Evolutionary conservation across 2,888 invertebrate species (phyloP).

Genomic region (Parnassius mnemosyne): DNA sequence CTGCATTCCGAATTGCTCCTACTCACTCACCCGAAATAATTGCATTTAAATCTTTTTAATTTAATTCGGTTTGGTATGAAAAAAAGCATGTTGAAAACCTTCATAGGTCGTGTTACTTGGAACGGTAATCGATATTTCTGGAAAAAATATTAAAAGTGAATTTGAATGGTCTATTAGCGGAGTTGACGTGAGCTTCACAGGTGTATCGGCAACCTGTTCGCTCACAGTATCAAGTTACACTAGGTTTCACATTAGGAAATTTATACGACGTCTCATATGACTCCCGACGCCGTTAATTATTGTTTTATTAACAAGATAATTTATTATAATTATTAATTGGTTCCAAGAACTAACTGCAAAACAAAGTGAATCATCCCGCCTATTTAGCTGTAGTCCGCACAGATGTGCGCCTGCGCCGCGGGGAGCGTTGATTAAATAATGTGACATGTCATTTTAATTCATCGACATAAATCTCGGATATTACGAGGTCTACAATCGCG

Average conservation of each 20-base stretch:
- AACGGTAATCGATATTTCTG: conserved; percentile 47
- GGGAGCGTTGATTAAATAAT: conserved; percentile 71
- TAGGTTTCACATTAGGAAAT: conserved; percentile 79
- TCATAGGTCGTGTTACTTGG: conserved; percentile 1
- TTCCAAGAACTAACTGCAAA: conserved; percentile 74
- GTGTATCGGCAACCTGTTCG: conserved; percentile 68
- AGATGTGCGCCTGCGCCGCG: conserved; percentile 59
- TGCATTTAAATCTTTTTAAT: not conserved
- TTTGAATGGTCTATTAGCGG: conserved; percentile 63
- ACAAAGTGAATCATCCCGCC: conserved; percentile 73
- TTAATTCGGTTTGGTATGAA: not conserved
- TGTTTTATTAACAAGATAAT: conserved; percentile 74
- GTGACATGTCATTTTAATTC: conserved; percentile 75
- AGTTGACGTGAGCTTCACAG: conserved; percentile 64
- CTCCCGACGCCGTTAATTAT: conserved; percentile 74
- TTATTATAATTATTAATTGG: conserved; percentile 73
- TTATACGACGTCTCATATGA: conserved; percentile 76
- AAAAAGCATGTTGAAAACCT: not conserved
- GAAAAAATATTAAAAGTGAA: conserved; percentile 49
- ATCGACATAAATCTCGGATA: conserved; percentile 64
- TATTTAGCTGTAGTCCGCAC: conserved; percentile 51
- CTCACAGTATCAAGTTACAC: conserved; percentile 67
- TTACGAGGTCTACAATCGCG: conserved; percentile 61
- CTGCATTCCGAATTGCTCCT: conserved; percentile 7
- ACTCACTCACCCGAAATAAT: conserved; percentile 4